These are phyloP conservation scores for Peribatodes rhomboidaria DNA, from an alignment of 2,888 invertebrate genomes.

Conservation along the genomic window DNA sequence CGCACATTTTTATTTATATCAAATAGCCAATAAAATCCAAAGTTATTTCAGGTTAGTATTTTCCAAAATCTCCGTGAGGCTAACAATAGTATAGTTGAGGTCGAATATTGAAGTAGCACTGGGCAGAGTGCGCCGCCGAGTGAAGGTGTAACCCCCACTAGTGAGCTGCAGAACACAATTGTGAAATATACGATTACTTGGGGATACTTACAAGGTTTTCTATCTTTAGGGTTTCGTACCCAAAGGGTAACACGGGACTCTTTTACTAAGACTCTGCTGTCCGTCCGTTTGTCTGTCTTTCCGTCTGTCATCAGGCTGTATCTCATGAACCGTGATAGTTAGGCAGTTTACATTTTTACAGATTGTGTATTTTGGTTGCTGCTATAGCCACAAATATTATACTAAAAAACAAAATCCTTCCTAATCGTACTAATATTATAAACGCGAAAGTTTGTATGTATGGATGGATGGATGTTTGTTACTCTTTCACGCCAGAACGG, in stretches of 20 bases:
- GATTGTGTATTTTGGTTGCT: not conserved
- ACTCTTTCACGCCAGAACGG: too few relatives aligned
- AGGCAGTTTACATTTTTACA: constrained; percentile 15
- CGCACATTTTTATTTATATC: constrained; percentile 69
- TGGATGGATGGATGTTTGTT: too few relatives aligned
- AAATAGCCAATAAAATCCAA: not conserved
- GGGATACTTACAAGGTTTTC: constrained; percentile 26
- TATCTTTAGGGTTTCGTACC: too few relatives aligned
- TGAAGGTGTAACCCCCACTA: constrained; percentile 43
- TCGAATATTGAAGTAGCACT: constrained; percentile 40
- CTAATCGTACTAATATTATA: too few relatives aligned
- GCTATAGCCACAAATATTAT: not conserved
- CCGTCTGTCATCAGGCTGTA: too few relatives aligned
- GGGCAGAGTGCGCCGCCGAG: constrained; percentile 26
- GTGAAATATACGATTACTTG: constrained; percentile 40
- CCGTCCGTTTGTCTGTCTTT: too few relatives aligned
- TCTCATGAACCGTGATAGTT: too few relatives aligned
- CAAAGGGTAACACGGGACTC: too few relatives aligned
- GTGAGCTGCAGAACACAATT: constrained; percentile 22
- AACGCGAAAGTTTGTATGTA: too few relatives aligned
- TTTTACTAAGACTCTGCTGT: too few relatives aligned
- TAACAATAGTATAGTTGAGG: constrained; percentile 21
- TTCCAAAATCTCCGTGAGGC: constrained; percentile 15
- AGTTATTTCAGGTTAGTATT: constrained; percentile 14
- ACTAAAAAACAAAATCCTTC: too few relatives aligned